Conservation (phyloP, 2,888 invertebrate species). For the Morpho achilles region DNA sequence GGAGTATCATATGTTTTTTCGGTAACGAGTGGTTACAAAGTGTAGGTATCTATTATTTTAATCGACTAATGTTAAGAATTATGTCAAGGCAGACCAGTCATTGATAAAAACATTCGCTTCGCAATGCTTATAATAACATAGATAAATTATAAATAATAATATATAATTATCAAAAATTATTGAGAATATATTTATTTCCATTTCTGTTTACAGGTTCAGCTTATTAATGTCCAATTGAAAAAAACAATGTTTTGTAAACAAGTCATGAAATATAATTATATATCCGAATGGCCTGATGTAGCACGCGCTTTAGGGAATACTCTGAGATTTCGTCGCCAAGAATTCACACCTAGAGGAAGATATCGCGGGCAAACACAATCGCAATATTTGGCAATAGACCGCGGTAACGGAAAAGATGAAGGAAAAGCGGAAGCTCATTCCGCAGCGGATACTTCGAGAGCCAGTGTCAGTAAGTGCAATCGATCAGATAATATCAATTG, state of each 20-base stretch:
- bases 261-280: conserved; percentile 14
- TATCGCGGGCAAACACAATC: conserved; percentile 90
- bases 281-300: conserved; percentile 17
- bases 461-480: conserved; percentile 84
- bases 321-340: conserved; percentile 45
- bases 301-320: conserved; percentile 16
- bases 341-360: conserved; percentile 55
- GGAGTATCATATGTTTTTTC: conserved; percentile 50
- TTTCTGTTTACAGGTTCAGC: conserved; percentile 43
- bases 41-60: conserved; percentile 34
- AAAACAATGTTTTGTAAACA: conserved; percentile 40
- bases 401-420: conserved; percentile 77
- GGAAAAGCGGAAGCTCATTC: conserved; percentile 92
- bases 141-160: too few species aligned
- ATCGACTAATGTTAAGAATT: conserved; percentile 35
- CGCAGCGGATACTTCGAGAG: conserved; percentile 83
- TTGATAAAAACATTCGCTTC: too few species aligned
- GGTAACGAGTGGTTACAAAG: conserved; percentile 59
- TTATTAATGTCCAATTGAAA: conserved; percentile 25
- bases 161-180: too few species aligned
- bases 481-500: background rate
- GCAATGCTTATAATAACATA: too few species aligned
- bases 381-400: conserved; percentile 84
- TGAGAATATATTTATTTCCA: conserved; percentile 2
- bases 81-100: conserved; percentile 38